Evolutionary conservation across 2,113 vertebrate species (phyloP).

Genomic region (Mellivora capensis): DNA sequence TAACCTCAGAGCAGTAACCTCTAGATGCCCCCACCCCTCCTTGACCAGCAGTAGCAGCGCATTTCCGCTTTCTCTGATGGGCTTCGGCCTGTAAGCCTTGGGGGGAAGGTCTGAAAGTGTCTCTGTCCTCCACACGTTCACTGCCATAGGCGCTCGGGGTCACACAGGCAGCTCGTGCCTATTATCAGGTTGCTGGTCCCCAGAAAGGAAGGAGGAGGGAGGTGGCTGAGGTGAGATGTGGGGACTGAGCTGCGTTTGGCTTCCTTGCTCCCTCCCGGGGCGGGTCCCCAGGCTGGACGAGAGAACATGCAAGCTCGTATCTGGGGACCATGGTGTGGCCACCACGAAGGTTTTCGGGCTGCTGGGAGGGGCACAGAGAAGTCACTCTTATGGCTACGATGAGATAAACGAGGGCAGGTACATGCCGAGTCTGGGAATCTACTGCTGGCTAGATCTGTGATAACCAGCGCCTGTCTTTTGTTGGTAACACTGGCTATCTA

Average conservation of each 20-base stretch:
- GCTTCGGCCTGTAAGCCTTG: neutral
- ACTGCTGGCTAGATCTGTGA: neutral
- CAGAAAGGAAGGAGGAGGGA: neutral
- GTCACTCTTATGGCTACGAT: neutral
- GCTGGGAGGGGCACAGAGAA: neutral
- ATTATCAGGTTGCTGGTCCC: neutral
- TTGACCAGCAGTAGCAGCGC: neutral
- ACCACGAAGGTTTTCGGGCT: neutral
- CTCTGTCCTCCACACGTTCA: too few relatives aligned
- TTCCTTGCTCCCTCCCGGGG: neutral
- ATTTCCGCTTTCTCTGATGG: neutral
- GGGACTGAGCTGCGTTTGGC: neutral
- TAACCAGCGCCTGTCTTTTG: neutral
- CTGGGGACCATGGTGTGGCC: neutral
- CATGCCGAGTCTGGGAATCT: neutral
- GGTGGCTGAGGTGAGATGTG: neutral
- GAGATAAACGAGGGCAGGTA: neutral
- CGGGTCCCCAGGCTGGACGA: neutral
- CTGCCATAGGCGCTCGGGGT: neutral
- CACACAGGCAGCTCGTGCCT: fast-evolving
- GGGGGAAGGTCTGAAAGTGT: neutral
- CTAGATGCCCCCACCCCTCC: neutral
- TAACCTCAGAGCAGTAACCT: neutral
- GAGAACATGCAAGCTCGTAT: neutral
- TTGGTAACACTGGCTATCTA: neutral